Evolutionary conservation across 2,888 invertebrate species (phyloP).

Genomic region (Odontocolon sp.): DNA sequence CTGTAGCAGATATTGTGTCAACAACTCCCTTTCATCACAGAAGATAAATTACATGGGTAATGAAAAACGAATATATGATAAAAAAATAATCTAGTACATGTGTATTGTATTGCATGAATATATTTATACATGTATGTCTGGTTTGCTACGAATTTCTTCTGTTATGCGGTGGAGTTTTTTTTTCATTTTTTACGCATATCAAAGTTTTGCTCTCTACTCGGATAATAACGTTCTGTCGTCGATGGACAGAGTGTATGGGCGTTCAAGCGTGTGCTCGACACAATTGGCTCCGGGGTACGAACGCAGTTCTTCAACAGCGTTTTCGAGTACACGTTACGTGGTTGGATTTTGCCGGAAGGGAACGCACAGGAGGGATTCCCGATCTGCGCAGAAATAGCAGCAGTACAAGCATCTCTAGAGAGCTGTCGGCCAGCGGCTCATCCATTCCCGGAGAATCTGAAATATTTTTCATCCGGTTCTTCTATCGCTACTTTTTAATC

Average conservation of each 20-base stretch:
- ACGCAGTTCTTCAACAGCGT: conserved; percentile 55
- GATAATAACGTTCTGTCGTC: conserved; percentile 53
- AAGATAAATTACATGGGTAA: conserved; percentile 42
- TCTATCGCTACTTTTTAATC: conserved; percentile 27
- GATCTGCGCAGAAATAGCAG: conserved; percentile 43
- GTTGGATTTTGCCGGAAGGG: conserved; percentile 44
- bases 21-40: not conserved
- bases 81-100: conserved; percentile 5
- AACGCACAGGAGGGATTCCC: conserved; percentile 30
- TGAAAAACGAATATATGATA: conserved; percentile 30
- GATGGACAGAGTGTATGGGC: conserved; percentile 30
- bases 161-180: too few species aligned
- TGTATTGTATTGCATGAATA: not conserved
- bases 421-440: conserved; percentile 57
- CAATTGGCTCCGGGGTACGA: conserved; percentile 54
- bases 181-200: conserved; percentile 18
- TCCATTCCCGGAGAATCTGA: conserved; percentile 68
- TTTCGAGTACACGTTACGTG: conserved; percentile 53
- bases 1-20: not conserved
- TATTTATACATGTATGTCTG: not conserved
- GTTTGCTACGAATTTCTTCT: too few species aligned
- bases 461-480: conserved; percentile 70
- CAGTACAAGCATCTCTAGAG: conserved; percentile 38
- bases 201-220: conserved; percentile 46
- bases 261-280: conserved; percentile 24